Base-by-base conservation (phyloP, 1,140 invertebrate genomes). In the Nasonia giraulti region DNA sequence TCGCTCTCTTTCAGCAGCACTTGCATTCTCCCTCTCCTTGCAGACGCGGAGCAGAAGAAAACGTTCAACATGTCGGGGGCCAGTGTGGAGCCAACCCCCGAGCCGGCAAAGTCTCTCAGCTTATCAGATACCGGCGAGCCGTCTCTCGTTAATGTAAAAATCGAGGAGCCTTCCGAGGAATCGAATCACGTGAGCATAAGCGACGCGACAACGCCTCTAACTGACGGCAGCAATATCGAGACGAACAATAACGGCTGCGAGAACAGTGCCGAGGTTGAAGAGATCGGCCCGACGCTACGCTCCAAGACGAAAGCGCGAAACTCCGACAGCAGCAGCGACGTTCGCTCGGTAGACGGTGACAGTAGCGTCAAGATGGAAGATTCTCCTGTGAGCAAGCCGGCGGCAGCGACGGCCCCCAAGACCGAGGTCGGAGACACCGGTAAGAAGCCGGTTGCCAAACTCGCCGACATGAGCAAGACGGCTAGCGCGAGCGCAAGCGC, bases 251-350 rank as follows among this genome's bases (percentile, higher is more conserved):
- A 85, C 50, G 80, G 83, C 20, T 85, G 71, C 27, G 77, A 80
- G 20, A 33, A 27, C 23, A 71, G 23, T 33, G 73, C 94, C 83
- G 92, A 93, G 78, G 55, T 89, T 90, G 3, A 89, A 86, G 37
- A 87, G 90, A 73, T 92, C 93, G 44, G 84, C 10, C 92, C 92
- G 55, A 92, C 88, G 33, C 85, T 93, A 44, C 86, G 92, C 10
- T 93, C 92, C 0, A 93, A 93, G 83, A 92, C 92, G n/a, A 93
- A 93, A 85, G 90, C 90, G 0, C 91, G 92, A 73, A 90, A 37
- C 23, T 82, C 79, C 5, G 84, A 85, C 12, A 78, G 84, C 20
- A 44, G 80, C 76, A 87, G 90, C 88, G 17, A 83, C 40, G 14
- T 89, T 11, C 76, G 74, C 31, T 83, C 82, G 14, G 84, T 87